Evolutionary conservation across 2,113 vertebrate genomes (phyloP).

Genomic region (Zosterops pallidus): DNA sequence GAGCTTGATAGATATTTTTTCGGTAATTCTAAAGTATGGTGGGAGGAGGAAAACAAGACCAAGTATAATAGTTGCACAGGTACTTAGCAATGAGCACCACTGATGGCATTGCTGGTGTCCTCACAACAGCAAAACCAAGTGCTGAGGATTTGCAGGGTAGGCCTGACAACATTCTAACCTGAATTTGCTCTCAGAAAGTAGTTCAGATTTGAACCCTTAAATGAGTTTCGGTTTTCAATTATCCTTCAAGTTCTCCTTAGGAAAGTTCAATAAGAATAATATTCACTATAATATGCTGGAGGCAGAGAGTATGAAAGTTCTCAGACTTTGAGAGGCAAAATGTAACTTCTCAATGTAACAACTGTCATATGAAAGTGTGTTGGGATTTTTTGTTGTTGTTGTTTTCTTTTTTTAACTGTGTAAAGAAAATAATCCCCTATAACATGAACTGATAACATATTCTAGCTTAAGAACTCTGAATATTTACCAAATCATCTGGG

Average conservation of each 20-base stretch:
- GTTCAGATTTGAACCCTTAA: not conserved
- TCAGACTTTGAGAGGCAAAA: not conserved
- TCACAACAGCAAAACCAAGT: not conserved
- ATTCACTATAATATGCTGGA: not conserved
- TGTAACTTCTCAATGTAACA: not conserved
- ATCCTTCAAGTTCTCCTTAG: not conserved
- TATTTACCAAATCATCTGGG: not conserved
- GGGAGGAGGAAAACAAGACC: not conserved
- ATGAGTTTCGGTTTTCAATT: not conserved
- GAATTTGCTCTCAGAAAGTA: not conserved
- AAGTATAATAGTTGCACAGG: not conserved
- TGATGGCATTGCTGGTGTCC: not conserved
- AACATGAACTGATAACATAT: not conserved
- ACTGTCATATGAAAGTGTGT: not conserved
- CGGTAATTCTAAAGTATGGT: not conserved
- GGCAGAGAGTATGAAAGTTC: not conserved
- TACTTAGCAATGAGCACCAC: not conserved
- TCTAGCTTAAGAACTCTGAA: not conserved
- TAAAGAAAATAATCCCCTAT: not conserved
- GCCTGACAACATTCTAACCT: not conserved
- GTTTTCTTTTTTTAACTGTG: not conserved
- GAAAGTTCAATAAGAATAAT: not conserved
- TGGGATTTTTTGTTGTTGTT: not conserved
- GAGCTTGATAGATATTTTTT: not conserved
- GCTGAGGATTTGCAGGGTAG: not conserved